These are phyloP conservation scores for Drosophila neonasuta DNA, from an alignment of 2,888 invertebrate genomes.

Conservation along the genomic window DNA sequence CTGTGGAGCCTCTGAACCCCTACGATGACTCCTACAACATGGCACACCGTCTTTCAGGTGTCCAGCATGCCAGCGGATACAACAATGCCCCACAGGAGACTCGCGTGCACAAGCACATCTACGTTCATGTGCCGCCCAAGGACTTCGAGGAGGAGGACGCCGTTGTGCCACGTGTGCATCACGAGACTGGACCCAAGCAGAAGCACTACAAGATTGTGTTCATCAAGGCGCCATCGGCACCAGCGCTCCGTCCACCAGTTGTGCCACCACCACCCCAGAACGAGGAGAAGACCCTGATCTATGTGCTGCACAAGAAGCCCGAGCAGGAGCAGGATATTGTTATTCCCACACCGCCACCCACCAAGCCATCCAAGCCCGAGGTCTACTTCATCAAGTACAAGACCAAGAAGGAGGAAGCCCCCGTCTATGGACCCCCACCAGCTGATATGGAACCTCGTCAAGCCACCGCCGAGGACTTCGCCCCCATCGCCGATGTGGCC, in stretches of 20 bases:
- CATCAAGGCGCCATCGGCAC: slow-evolving; percentile 93
- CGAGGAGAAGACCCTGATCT: slow-evolving; percentile 93
- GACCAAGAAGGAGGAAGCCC: slow-evolving; percentile 80
- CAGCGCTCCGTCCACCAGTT: slow-evolving; percentile 89
- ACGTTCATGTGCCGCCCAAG: slow-evolving; percentile 81
- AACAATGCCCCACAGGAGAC: slow-evolving; percentile 72
- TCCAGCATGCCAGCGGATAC: slow-evolving; percentile 70
- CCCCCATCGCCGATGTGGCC: slow-evolving; percentile 54
- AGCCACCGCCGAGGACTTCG: slow-evolving; percentile 49
- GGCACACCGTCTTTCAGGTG: slow-evolving; percentile 74
- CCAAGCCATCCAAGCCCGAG: slow-evolving; percentile 93
- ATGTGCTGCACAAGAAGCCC: slow-evolving; percentile 93
- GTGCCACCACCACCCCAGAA: slow-evolving; percentile 90
- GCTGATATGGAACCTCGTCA: slow-evolving; percentile 67
- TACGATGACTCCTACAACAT: slow-evolving; percentile 78
- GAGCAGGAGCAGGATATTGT: slow-evolving; percentile 90
- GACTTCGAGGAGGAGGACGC: slow-evolving; percentile 80
- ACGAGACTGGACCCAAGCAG: slow-evolving; percentile 85
- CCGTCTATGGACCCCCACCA: slow-evolving; percentile 79
- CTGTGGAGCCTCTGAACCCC: slow-evolving; percentile 43
- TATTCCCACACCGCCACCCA: slow-evolving; percentile 89
- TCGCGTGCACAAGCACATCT: slow-evolving; percentile 80
- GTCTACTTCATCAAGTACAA: slow-evolving; percentile 89
- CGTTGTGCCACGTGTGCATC: slow-evolving; percentile 73
- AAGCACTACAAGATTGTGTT: slow-evolving; percentile 96